phyloP scores from a whole-genome alignment of 2,888 invertebrate genomes.

The Sericinus montela region DNA sequence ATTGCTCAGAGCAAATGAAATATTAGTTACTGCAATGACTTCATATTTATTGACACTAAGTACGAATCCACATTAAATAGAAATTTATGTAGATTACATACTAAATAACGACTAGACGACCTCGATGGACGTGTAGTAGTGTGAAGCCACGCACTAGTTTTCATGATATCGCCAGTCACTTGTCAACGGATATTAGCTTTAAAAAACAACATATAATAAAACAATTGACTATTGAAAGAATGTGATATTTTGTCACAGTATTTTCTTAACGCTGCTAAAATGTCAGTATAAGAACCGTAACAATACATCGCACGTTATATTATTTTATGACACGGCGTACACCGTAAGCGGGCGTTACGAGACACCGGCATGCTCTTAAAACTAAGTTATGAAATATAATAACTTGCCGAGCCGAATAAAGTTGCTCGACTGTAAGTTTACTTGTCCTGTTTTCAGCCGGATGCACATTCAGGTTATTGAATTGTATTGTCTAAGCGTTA shows the following conservation, averaged over 20 bases:
- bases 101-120: too few species aligned
- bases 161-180: too few species aligned
- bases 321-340: conserved; percentile 24
- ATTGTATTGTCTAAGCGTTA: too few species aligned
- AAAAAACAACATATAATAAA: neutral
- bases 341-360: conserved; percentile 14
- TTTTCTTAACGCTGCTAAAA: conserved; percentile 6
- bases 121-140: too few species aligned
- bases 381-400: conserved; percentile 40
- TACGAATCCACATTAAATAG: too few species aligned
- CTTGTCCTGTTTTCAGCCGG: conserved; percentile 11
- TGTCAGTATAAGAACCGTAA: conserved; percentile 14
- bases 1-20: neutral
- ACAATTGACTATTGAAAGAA: neutral
- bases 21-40: too few species aligned
- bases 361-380: conserved; percentile 25
- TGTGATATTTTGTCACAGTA: neutral
- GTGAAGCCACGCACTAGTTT: too few species aligned
- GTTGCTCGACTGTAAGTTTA: conserved; percentile 19
- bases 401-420: conserved; percentile 31
- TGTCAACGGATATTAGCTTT: too few species aligned
- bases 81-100: too few species aligned
- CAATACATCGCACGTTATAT: conserved; percentile 21
- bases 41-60: too few species aligned
- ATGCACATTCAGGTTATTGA: conserved; percentile 17